Evolutionary conservation across 2,888 invertebrate genomes (phyloP).

Genomic region (Hirtodrosophila trivittata): DNA sequence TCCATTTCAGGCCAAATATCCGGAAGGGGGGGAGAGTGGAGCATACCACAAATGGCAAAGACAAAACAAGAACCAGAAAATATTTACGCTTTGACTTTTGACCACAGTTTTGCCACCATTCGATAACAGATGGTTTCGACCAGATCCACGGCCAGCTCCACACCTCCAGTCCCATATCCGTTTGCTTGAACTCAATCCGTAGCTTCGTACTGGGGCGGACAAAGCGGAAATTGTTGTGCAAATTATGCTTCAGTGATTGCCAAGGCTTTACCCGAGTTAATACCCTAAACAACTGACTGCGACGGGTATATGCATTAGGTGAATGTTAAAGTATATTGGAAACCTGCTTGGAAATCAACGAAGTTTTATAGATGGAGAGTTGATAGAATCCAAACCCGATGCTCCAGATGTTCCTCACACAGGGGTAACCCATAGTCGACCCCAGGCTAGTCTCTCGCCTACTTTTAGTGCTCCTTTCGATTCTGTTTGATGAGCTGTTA

Average conservation of each 20-base stretch:
- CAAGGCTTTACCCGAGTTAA: slow-evolving; percentile 34
- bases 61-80: slow-evolving; percentile 35
- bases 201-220: slow-evolving; percentile 24
- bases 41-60: slow-evolving; percentile 22
- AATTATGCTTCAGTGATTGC: slow-evolving; percentile 66
- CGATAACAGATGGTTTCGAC: slow-evolving; percentile 18
- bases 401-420: too few species aligned
- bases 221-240: slow-evolving; percentile 64
- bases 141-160: not conserved
- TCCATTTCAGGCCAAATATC: slow-evolving; percentile 18
- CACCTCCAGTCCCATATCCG: slow-evolving; percentile 25
- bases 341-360: too few species aligned
- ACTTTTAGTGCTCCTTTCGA: slow-evolving; percentile 8
- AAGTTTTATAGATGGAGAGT: too few species aligned
- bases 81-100: slow-evolving; percentile 72
- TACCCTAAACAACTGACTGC: not conserved
- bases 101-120: slow-evolving; percentile 43
- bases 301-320: not conserved
- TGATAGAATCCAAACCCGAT: too few species aligned
- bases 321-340: not conserved
- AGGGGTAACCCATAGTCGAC: not conserved
- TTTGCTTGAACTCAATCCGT: slow-evolving; percentile 17
- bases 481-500: slow-evolving; percentile 65
- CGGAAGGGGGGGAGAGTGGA: not conserved
- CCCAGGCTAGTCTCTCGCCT: not conserved